Percentiles rank a stretch among this genome's conserved stretches.
Evolutionary conservation across 2,113 vertebrate genomes (phyloP).

Genomic region (Macaca mulatta): DNA sequence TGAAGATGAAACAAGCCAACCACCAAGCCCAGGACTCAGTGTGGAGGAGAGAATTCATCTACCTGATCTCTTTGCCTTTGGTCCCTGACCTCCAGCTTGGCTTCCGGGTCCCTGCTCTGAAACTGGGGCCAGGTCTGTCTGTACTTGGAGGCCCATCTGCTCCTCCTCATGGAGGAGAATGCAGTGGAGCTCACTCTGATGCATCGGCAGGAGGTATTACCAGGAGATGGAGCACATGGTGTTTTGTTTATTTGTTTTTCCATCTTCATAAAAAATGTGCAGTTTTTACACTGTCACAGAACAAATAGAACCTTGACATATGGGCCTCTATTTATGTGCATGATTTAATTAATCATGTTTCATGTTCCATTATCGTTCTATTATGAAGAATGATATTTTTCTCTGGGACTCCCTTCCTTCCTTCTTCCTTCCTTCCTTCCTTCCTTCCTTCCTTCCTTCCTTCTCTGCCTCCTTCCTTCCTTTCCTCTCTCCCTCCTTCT

Average conservation of each 20-base stretch:
- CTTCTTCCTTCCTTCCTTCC: fast-evolving
- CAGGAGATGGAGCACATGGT: neutral
- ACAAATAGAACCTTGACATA: slow-evolving; percentile 64
- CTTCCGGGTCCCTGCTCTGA: neutral
- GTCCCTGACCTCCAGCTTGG: neutral
- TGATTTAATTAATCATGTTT: neutral
- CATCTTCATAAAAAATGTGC: neutral
- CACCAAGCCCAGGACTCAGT: neutral
- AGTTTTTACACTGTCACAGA: slow-evolving; percentile 29
- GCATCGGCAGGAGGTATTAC: neutral
- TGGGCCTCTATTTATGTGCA: slow-evolving; percentile 36
- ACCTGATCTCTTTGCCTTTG: neutral
- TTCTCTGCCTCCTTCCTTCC: fast-evolving
- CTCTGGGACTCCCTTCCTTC: neutral
- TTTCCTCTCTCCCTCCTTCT: no score
- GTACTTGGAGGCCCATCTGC: neutral
- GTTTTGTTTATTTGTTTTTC: slow-evolving; percentile 62
- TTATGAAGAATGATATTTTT: neutral
- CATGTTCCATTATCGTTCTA: neutral
- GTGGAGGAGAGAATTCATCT: neutral
- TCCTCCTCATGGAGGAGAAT: neutral
- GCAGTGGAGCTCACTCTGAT: neutral
- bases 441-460: fast-evolving
- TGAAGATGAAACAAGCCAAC: neutral
- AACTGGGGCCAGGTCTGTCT: neutral